Base-by-base conservation (phyloP, 2,113 vertebrate species). In the Terrapene triunguis region DNA sequence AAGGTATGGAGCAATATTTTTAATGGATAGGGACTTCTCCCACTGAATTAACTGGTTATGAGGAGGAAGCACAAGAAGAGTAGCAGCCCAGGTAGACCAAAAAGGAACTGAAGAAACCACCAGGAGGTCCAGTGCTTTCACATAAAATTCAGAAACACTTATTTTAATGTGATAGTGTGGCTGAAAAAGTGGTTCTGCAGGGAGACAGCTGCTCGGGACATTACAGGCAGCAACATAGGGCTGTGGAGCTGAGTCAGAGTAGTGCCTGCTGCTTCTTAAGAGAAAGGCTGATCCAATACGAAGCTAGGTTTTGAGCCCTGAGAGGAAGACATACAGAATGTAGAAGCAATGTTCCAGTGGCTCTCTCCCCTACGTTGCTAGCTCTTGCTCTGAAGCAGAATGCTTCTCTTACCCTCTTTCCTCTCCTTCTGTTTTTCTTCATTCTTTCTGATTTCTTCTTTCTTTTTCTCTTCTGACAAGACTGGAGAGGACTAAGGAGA, bases 361-460 rank as follows among this genome's bases (percentile, higher is more conserved):
- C 47, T 47, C 72, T 12, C 48, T 38, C 35, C 27, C 55, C 24
- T 69, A 38, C 16, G 13, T 8, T 24, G 10, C 51, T 21, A 0
- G 42, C 76, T 42, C 44, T 55, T 86, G 14, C 44, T 21, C 0
- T 19, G 6, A 48, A 10, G 24, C 57, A 35, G 87, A 91, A 72
- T 51, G n/a, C 53, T 78, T 93, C 86, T 38, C 42, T 72, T 11
- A 2, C 42, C 16, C 2, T 80, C 1, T 90, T 69, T 19, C 50
- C 82, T 44, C 14, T 10, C 6, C 4, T 1, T 0, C 0, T 80
- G 38, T 2, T 22, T 51, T 11, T 80, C 16, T 88, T 47, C 51
- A 22, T 79, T 27, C 69, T 83, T 81, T 80, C 84, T 93, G 5
- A 35, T 90, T 90, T 82, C 29, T 85, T 4, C 59, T 89, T 87